Conservation (phyloP, 2,797 vertebrate species). For the Micrastur ruficollis region DNA sequence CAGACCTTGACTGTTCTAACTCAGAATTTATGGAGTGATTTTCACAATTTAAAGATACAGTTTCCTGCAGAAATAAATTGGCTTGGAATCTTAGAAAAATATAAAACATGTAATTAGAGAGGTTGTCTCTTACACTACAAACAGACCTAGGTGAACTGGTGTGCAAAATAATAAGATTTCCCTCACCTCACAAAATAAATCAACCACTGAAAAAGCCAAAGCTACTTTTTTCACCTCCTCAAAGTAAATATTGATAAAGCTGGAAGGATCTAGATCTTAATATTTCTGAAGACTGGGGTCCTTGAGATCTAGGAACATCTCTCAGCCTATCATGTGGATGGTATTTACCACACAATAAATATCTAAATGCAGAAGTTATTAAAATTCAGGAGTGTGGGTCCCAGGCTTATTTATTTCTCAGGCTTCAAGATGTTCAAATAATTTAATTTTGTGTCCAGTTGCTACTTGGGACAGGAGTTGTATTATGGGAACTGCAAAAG, state of each 20-base stretch:
- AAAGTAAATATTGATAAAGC: background rate
- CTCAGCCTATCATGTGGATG: background rate
- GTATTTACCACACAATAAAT: background rate
- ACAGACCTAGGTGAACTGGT: background rate
- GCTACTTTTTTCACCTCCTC: background rate
- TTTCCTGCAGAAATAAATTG: constrained; percentile 55
- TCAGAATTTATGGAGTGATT: constrained; percentile 62
- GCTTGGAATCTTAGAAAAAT: constrained; percentile 3
- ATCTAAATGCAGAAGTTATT: background rate
- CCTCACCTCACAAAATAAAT: background rate
- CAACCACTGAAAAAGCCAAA: background rate
- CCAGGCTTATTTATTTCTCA: background rate
- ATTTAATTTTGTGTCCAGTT: background rate
- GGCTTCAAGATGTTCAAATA: background rate
- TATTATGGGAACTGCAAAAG: background rate
- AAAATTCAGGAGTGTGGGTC: background rate
- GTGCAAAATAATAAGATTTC: background rate
- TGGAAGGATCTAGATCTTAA: background rate
- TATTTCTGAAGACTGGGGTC: background rate
- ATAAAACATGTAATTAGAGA: background rate
- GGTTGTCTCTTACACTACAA: background rate
- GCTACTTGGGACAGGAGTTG: background rate
- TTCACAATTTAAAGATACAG: constrained; percentile 42
- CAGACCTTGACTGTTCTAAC: constrained; percentile 66
- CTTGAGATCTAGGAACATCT: background rate